Evolutionary conservation across 2,113 vertebrate species (phyloP).

Genomic region (Hemichromis elongatus): DNA sequence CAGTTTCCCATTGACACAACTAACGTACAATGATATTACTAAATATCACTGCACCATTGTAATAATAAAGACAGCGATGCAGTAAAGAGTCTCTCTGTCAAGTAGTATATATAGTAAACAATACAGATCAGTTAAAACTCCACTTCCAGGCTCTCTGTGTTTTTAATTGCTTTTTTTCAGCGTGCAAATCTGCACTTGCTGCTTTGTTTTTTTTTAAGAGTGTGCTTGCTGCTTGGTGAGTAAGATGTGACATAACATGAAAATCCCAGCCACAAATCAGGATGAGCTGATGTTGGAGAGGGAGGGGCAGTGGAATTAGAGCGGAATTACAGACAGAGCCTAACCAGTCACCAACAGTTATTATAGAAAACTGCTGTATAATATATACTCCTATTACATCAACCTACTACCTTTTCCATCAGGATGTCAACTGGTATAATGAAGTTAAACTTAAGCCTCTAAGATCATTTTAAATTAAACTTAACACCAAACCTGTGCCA

Average conservation of each 20-base stretch:
- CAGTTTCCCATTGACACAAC: conserved; percentile 5
- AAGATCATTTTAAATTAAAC: background rate
- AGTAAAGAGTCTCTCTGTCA: background rate
- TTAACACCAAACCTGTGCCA: background rate
- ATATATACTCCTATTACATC: background rate
- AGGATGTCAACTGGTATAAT: background rate
- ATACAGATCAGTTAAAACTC: background rate
- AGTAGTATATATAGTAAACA: no score
- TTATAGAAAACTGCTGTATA: background rate
- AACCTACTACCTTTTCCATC: background rate
- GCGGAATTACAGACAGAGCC: background rate
- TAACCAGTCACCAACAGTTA: background rate
- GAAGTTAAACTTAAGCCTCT: background rate
- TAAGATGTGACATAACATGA: conserved; percentile 27
- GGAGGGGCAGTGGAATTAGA: conserved; percentile 15
- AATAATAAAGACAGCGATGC: background rate
- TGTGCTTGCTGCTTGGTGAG: background rate
- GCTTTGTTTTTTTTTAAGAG: background rate
- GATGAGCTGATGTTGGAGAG: conserved; percentile 13
- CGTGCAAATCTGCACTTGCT: background rate
- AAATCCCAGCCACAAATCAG: conserved; percentile 29
- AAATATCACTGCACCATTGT: background rate
- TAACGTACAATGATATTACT: background rate
- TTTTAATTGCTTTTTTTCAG: background rate
- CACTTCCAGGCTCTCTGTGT: background rate